Evolutionary conservation across 2,797 vertebrate genomes (phyloP).

Genomic region (Erethizon dorsatum): DNA sequence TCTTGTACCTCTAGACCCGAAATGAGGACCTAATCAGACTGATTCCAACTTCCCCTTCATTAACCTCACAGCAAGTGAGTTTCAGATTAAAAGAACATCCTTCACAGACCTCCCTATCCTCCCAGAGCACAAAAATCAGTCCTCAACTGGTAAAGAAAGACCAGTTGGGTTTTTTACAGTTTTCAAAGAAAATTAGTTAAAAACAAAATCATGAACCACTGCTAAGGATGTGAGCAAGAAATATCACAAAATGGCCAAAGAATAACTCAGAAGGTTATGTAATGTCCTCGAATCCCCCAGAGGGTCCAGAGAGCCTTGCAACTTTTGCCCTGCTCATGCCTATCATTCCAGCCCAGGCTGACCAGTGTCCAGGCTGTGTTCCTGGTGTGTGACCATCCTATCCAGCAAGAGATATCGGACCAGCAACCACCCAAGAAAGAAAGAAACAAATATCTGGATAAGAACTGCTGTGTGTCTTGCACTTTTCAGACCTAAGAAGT

Average conservation of each 20-base stretch:
- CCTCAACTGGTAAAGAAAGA: constrained; percentile 24
- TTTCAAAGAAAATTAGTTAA: constrained; percentile 35
- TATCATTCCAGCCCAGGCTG: constrained; percentile 58
- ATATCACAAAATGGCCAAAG: constrained; percentile 47
- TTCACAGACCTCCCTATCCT: not conserved
- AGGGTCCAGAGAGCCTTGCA: constrained; percentile 1
- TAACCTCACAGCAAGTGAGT: not conserved
- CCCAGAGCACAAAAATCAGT: not conserved
- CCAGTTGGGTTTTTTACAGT: not conserved
- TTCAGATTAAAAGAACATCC: constrained; percentile 17
- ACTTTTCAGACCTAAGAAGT: not conserved
- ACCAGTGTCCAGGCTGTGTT: not conserved
- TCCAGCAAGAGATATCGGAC: not conserved
- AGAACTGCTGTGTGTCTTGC: not conserved
- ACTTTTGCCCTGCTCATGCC: constrained; percentile 28
- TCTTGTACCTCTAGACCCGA: not conserved
- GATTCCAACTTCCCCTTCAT: not conserved
- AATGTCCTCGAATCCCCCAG: constrained; percentile 38
- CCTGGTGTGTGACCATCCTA: constrained; percentile 39
- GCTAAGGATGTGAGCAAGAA: constrained; percentile 69
- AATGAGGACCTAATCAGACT: not conserved
- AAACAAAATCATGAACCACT: constrained; percentile 38
- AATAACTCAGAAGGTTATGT: constrained; percentile 75
- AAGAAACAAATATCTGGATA: not conserved
- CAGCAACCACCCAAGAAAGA: not conserved